phyloP scores from a whole-genome alignment of 1,140 invertebrate species.

The Trachymyrmex cornetzi region DNA sequence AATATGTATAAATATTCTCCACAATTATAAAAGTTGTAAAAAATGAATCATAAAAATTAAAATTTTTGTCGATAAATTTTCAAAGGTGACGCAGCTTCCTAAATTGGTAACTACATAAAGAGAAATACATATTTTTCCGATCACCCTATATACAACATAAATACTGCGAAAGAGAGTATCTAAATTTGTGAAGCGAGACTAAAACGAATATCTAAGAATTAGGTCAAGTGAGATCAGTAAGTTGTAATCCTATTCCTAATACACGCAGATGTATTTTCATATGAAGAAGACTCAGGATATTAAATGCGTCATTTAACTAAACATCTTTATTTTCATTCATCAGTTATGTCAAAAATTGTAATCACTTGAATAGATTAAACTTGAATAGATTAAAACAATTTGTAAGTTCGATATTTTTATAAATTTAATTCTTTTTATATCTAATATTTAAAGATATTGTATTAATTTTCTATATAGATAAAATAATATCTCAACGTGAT shows the following conservation, averaged over 20 bases:
- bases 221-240: conserved; percentile 78
- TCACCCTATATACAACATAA: conserved; percentile 61
- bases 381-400: not conserved
- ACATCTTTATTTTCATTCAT: not conserved
- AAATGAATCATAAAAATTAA: not conserved
- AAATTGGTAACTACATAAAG: not conserved
- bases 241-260: conserved; percentile 70
- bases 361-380: not conserved
- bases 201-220: conserved; percentile 76
- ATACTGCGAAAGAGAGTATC: conserved; percentile 75
- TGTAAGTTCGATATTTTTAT: not conserved
- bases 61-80: not conserved
- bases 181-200: conserved; percentile 82
- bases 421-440: not conserved
- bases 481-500: too few relatives aligned
- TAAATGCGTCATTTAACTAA: not conserved
- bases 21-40: not conserved
- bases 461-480: not conserved
- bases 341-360: not conserved
- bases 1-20: not conserved
- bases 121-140: not conserved
- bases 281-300: not conserved
- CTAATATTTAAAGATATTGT: not conserved
- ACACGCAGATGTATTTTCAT: not conserved
- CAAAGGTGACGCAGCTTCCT: not conserved